Evolutionary conservation across 1,140 invertebrate species (phyloP).

Genomic region (Uloborus diversus): DNA sequence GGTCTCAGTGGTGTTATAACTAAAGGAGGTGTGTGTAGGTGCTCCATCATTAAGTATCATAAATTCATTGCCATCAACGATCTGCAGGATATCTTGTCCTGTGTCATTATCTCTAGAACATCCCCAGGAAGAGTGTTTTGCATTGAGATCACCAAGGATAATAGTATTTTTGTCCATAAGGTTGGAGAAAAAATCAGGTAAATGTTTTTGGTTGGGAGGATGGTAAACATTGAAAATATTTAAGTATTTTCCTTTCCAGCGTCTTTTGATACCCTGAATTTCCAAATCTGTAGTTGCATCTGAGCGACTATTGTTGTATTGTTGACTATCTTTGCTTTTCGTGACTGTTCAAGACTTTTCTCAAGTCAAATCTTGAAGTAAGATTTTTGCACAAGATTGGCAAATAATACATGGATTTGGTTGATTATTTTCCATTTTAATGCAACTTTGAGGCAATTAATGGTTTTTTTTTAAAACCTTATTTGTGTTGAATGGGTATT

Average conservation of each 20-base stretch:
- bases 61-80: background rate
- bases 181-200: background rate
- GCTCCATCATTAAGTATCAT: slow-evolving; percentile 7
- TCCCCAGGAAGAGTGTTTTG: background rate
- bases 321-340: too few relatives aligned
- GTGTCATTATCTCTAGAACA: background rate
- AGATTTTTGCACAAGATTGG: too few relatives aligned
- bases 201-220: background rate
- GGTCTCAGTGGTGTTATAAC: background rate
- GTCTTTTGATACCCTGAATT: slow-evolving; percentile 8
- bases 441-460: too few relatives aligned
- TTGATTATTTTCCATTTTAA: too few relatives aligned
- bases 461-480: too few relatives aligned
- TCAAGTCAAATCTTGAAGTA: too few relatives aligned
- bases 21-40: background rate
- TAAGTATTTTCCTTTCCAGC: slow-evolving; percentile 8
- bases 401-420: too few relatives aligned
- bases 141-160: background rate
- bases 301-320: background rate
- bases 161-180: background rate
- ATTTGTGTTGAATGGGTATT: too few relatives aligned
- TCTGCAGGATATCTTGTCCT: background rate
- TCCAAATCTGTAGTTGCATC: background rate
- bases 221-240: background rate
- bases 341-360: too few relatives aligned